Conservation (phyloP, 2,888 invertebrate genomes). For the Cancer borealis region DNA sequence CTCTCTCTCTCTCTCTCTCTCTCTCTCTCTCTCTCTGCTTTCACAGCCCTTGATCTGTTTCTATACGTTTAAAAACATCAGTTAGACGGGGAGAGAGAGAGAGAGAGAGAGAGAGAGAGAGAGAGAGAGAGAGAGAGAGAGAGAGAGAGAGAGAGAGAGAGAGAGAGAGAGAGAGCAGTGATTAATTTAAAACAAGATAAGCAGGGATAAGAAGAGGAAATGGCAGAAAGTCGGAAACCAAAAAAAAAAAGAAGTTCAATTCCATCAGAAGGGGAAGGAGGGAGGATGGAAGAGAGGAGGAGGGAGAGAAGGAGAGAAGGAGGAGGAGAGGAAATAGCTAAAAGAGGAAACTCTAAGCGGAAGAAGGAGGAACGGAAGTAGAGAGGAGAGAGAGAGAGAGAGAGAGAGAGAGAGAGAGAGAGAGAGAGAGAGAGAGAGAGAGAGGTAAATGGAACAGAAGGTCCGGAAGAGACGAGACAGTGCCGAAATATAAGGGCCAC, state of each 20-base stretch:
- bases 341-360: background rate
- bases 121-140: background rate
- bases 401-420: slow-evolving; percentile 32
- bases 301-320: background rate
- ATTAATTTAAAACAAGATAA: too few relatives aligned
- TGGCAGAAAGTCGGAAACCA: background rate
- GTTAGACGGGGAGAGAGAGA: background rate
- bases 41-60: background rate
- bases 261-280: background rate
- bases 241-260: too few relatives aligned
- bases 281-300: background rate
- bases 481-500: background rate
- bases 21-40: background rate
- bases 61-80: too few relatives aligned
- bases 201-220: background rate
- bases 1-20: slow-evolving; percentile 11
- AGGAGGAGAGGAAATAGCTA: background rate
- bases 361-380: background rate
- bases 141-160: too few relatives aligned
- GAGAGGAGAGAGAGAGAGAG: background rate
- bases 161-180: too few relatives aligned
- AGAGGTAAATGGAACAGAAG: background rate
- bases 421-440: background rate
- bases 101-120: slow-evolving; percentile 32
- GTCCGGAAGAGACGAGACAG: background rate